Conservation (phyloP, 1,140 invertebrate genomes). For the Nephila pilipes region DNA sequence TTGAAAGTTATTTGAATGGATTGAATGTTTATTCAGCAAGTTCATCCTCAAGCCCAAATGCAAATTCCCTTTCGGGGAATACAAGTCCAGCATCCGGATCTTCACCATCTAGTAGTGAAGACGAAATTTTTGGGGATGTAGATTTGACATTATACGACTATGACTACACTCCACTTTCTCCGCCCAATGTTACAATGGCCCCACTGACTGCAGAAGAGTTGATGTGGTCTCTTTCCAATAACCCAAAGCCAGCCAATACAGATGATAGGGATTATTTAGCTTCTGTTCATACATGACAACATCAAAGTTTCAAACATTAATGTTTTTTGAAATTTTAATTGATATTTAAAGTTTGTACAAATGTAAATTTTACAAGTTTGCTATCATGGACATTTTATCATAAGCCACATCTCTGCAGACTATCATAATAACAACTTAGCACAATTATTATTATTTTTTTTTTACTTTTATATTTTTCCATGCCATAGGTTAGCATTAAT, state of each 20-base stretch:
- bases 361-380: conserved; percentile 71
- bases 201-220: conserved; percentile 87
- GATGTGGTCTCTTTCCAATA: conserved; percentile 81
- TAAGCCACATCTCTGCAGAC: conserved; percentile 33
- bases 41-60: conserved; percentile 54
- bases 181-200: conserved; percentile 86
- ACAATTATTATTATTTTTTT: conserved; percentile 47
- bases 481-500: conserved; percentile 7
- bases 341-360: conserved; percentile 67
- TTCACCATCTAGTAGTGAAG: conserved; percentile 77
- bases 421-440: conserved; percentile 56
- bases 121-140: conserved; percentile 80
- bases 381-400: conserved; percentile 33
- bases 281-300: conserved; percentile 58
- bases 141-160: conserved; percentile 81
- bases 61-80: conserved; percentile 21
- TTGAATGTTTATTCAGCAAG: not conserved
- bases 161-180: conserved; percentile 81
- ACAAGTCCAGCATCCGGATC: conserved; percentile 71
- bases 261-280: conserved; percentile 65
- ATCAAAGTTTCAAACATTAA: conserved; percentile 32
- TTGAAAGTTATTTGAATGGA: not conserved
- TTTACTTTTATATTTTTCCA: conserved; percentile 65
- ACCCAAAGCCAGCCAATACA: conserved; percentile 33
- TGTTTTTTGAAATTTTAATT: conserved; percentile 50